Percentiles rank a stretch among this genome's conserved stretches.
Conservation (phyloP, 2,797 vertebrate species). For the Cuniculus paca region DNA sequence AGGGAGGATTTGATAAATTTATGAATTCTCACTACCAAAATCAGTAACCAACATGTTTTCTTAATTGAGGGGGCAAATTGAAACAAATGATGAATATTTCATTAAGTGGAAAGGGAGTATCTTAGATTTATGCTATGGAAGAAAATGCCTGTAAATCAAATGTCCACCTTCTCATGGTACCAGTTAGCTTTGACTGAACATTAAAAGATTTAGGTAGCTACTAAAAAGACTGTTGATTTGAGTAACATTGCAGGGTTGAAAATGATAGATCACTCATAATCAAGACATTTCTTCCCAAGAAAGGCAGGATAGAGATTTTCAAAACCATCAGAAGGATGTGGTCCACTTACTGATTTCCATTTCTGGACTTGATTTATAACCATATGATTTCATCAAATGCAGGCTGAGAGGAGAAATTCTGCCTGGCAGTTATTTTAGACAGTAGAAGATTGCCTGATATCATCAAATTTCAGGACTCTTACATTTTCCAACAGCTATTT, state of each 20-base stretch:
- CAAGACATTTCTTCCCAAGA: conserved; percentile 64
- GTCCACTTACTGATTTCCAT: conserved; percentile 83
- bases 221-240: conserved; percentile 60
- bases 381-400: conserved; percentile 88
- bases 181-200: conserved; percentile 59
- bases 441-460: conserved; percentile 81
- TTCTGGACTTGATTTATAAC: conserved; percentile 88
- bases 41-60: neutral
- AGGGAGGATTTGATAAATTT: neutral
- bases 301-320: conserved; percentile 78
- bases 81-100: conserved; percentile 7
- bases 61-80: neutral
- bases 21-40: conserved; percentile 8
- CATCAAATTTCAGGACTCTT: conserved; percentile 84
- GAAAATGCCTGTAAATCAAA: conserved; percentile 39
- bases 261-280: conserved; percentile 81
- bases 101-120: neutral
- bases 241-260: conserved; percentile 73
- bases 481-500: conserved; percentile 85
- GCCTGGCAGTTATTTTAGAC: conserved; percentile 84
- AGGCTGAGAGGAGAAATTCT: conserved; percentile 81
- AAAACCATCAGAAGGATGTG: conserved; percentile 82
- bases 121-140: neutral
- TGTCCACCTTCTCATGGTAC: neutral
- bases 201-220: conserved; percentile 54